Percentiles rank a stretch among this genome's conserved stretches.
Evolutionary conservation across 1,140 invertebrate genomes (phyloP).

Genomic region (Agrilus planipennis): DNA sequence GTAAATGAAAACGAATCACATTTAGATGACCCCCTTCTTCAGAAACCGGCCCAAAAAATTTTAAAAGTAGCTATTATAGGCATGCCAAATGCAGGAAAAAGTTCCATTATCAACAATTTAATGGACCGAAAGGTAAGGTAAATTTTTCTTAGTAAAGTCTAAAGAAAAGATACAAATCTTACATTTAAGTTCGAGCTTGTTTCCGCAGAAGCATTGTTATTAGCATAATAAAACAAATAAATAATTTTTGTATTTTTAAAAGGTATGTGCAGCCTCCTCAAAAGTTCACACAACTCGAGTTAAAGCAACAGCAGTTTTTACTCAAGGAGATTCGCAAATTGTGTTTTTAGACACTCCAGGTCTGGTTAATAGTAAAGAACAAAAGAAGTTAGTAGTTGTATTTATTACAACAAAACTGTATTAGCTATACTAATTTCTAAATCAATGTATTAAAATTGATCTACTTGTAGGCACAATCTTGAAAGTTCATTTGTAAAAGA

Average conservation of each 20-base stretch:
- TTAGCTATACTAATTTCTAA: background rate
- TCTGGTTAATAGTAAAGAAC: conserved; percentile 51
- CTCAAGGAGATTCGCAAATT: conserved; percentile 65
- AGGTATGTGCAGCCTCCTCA: conserved; percentile 76
- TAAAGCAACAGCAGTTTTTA: conserved; percentile 59
- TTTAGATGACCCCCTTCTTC: too few species aligned
- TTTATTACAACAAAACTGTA: background rate
- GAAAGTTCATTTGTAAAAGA: conserved; percentile 52
- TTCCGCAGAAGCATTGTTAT: too few species aligned
- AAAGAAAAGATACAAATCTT: too few species aligned
- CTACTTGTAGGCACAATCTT: conserved; percentile 48
- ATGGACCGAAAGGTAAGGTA: conserved; percentile 60
- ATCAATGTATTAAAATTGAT: conserved; percentile 6
- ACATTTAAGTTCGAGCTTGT: too few species aligned
- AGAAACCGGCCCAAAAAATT: conserved; percentile 40
- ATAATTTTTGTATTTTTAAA: conserved; percentile 20
- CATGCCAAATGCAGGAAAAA: conserved; percentile 86
- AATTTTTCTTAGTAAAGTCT: conserved; percentile 9
- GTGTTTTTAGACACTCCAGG: conserved; percentile 84
- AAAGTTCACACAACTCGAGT: conserved; percentile 84
- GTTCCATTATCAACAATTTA: conserved; percentile 82
- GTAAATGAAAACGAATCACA: too few species aligned
- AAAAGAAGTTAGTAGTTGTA: conserved; percentile 42
- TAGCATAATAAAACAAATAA: conserved; percentile 12
- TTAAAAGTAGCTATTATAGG: conserved; percentile 82